These are phyloP conservation scores for Strix aluco DNA, from an alignment of 2,113 vertebrate species.

Conservation along the genomic window DNA sequence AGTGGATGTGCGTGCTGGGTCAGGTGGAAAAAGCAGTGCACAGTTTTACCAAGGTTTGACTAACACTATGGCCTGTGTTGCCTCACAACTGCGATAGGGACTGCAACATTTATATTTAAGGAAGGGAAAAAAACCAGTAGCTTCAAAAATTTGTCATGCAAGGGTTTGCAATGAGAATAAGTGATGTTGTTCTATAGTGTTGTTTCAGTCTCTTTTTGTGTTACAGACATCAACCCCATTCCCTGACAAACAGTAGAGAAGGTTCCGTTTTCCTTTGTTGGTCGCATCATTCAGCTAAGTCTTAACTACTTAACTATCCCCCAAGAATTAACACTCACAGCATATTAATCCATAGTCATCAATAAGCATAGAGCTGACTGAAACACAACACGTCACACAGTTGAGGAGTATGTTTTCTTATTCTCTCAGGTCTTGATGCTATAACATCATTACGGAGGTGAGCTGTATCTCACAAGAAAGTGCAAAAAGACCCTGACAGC, in stretches of 20 bases:
- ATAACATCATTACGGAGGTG: not conserved
- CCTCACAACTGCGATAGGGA: not conserved
- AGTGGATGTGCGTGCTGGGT: not conserved
- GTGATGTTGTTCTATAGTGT: not conserved
- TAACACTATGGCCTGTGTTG: not conserved
- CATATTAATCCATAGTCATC: not conserved
- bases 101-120: not conserved
- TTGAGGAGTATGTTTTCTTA: not conserved
- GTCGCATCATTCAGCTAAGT: not conserved
- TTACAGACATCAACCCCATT: not conserved
- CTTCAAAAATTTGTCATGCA: not conserved
- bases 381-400: not conserved
- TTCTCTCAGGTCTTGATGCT: not conserved
- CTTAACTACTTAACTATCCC: not conserved
- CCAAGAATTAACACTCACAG: not conserved
- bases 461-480: not conserved
- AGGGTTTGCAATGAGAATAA: not conserved
- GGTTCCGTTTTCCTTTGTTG: not conserved
- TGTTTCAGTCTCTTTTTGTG: not conserved
- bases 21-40: not conserved
- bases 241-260: not conserved
- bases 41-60: not conserved
- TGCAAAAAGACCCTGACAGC: not conserved
- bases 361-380: not conserved
- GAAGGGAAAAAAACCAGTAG: not conserved